Evolutionary conservation across 2,113 vertebrate species (phyloP), one percentile per base, ranked within the genome.

Genomic region (Spilogale gracilis): DNA sequence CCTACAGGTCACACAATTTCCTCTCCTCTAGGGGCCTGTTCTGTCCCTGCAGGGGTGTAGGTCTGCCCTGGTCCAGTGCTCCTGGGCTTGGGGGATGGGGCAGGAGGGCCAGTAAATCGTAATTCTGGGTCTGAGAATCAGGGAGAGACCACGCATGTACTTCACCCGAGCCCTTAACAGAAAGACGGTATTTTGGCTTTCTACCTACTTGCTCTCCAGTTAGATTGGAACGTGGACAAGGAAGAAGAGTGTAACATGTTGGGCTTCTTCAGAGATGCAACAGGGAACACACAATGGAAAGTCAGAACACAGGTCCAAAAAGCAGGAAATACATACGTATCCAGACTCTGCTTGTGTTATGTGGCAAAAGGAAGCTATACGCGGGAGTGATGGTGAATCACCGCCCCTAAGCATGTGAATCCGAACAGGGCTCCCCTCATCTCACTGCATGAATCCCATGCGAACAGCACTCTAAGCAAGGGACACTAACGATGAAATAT

Each of bases 161-260:
- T 85, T 10, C 54, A 56, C 52, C 67, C 25, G 21, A 84, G 63
- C 61, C 58, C 45, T 79, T 79, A 65, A 16, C n/a, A 11, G 7
- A 74, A 85, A 61, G 43, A 60, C 13, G 65, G 5, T 9, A 96
- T n/a, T 97, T 58, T 87, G 16, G 30, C 25, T 93, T 95, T 71
- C 38, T 20, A 86, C 21, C 8, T 52, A 17, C 21, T 58, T 94
- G 17, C 23, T 63, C 85, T 95, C 6, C 52, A 48, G 32, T 73
- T 54, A 93, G 73, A 91, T 73, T 43, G 93, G 48, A 84, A 91
- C 9, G 11, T 63, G 69, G 74, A 30, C 17, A 48, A 56, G 43
- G 43, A 13, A 48, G 45, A 91, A 45, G 30, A 71, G 3, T 12
- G 2, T 50, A 93, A 80, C 0, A 1, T 27, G 63, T 5, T 13